These are phyloP conservation scores for Lutjanus campechanus DNA, from an alignment of 2,797 vertebrate genomes.

Conservation along the genomic window DNA sequence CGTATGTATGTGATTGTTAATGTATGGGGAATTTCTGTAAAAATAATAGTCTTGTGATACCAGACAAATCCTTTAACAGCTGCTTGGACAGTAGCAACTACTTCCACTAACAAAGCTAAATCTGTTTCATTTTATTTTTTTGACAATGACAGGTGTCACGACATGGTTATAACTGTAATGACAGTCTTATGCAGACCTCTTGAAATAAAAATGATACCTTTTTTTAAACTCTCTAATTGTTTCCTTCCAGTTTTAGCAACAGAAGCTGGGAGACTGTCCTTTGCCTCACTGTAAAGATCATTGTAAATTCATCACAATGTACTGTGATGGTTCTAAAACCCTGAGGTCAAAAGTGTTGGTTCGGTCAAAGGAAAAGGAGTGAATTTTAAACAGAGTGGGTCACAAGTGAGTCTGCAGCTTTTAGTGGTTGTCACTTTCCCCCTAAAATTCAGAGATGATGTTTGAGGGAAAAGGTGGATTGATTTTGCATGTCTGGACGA, in stretches of 20 bases:
- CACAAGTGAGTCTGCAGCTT: neutral
- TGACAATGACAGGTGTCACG: no score
- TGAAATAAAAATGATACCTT: no score
- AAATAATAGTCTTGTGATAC: neutral
- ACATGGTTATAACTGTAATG: no score
- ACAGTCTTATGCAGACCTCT: no score
- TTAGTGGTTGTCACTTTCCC: neutral
- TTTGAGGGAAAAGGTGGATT: neutral
- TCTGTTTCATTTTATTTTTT: no score
- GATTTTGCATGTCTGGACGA: constrained; percentile 1
- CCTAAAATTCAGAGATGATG: constrained; percentile 11
- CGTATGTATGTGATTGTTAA: neutral
- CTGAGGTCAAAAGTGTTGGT: neutral
- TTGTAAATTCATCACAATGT: neutral
- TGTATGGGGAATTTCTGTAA: neutral
- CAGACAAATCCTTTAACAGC: no score
- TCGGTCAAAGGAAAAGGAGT: neutral
- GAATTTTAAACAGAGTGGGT: neutral
- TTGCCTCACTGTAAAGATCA: neutral
- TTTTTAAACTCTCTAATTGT: no score
- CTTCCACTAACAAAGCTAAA: no score
- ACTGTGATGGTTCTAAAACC: neutral
- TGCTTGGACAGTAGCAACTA: no score
- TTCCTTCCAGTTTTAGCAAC: no score
- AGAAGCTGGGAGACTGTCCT: neutral